phyloP scores from a whole-genome alignment of 1,140 invertebrate genomes.

The Drosophila pectinifera region DNA sequence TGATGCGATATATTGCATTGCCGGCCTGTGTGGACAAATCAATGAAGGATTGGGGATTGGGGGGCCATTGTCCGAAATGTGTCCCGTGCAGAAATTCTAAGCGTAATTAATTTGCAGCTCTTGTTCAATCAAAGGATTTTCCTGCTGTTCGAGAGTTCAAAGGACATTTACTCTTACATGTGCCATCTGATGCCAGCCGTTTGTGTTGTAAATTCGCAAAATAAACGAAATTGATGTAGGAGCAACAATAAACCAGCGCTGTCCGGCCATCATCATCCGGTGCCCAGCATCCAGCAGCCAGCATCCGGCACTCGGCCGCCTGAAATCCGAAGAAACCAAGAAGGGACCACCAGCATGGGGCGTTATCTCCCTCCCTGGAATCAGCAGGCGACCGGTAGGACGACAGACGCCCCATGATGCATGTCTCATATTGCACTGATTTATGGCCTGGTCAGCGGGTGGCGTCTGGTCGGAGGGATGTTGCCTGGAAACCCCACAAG shows the following conservation, averaged over 20 bases:
- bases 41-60: slow-evolving; percentile 8
- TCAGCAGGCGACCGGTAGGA: slow-evolving; percentile 24
- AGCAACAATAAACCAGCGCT: slow-evolving; percentile 53
- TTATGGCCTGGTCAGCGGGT: slow-evolving; percentile 45
- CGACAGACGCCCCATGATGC: slow-evolving; percentile 40
- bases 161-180: slow-evolving; percentile 32
- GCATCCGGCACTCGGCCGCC: slow-evolving; percentile 34
- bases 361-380: slow-evolving; percentile 19
- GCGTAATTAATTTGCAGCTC: slow-evolving; percentile 66
- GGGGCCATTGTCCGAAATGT: slow-evolving; percentile 30
- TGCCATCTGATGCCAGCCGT: slow-evolving; percentile 32
- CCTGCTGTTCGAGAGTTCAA: slow-evolving; percentile 47
- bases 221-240: slow-evolving; percentile 61
- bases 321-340: slow-evolving; percentile 54
- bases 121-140: slow-evolving; percentile 47
- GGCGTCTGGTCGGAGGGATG: not conserved
- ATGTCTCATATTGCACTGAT: slow-evolving; percentile 56
- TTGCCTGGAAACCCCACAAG: slow-evolving; percentile 4
- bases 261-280: slow-evolving; percentile 29
- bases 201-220: slow-evolving; percentile 58
- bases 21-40: not conserved
- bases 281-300: not conserved
- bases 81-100: slow-evolving; percentile 35
- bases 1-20: slow-evolving; percentile 8
- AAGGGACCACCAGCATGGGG: slow-evolving; percentile 46